Evolutionary conservation across 2,888 invertebrate species (phyloP), one percentile per base, ranked within the genome.

Genomic region (Emmelina monodactyla): DNA sequence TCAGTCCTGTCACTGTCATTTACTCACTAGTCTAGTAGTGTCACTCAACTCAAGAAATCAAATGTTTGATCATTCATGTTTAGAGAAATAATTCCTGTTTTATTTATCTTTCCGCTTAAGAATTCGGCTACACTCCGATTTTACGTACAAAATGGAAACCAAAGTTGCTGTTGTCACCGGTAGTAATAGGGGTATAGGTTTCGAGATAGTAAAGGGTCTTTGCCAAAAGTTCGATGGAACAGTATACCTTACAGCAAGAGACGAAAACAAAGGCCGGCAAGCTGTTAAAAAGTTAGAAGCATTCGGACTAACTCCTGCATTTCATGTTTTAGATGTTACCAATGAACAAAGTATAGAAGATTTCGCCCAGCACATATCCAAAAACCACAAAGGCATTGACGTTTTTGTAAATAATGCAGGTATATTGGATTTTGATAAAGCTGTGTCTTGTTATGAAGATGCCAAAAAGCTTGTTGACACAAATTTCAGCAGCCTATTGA

Each of bases 351-450:
- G 88, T 54, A 71, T 90, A 39, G 63, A 79, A 43, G 68, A 61
- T 14, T 85, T 91, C 43, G 78, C 78, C 28, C 68, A 83, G 39
- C 81, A 83, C 54, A 66, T 91, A 39, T 66, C 83, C 47, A 65
- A 72, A 37, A 82, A 82, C 38, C 82, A 90, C 59, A 83, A 84
- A 16, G 88, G 89, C 14, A 71, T 92, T 38, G 89, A 91, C 65
- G 67, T 91, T 41, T 73, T 91, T 33, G 83, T 91, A 42, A 91
- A 91, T 63, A 91, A 91, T 70, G 91, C 91, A 49, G 90, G 85
- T 15, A 85, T 89, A 47, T 84, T 88, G 16, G 89, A 84, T 58
- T 87, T 86, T 70, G 62, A 61, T 46, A 75, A 75, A 38, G 82
- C 85, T 2, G 87, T 85, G 42, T 84, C 91, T 19, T 83, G 88